Percentiles rank a stretch among this genome's conserved stretches.
These are phyloP conservation scores for Zosterops hypoxanthus DNA, from an alignment of 2,113 vertebrate genomes.

Conservation along the genomic window DNA sequence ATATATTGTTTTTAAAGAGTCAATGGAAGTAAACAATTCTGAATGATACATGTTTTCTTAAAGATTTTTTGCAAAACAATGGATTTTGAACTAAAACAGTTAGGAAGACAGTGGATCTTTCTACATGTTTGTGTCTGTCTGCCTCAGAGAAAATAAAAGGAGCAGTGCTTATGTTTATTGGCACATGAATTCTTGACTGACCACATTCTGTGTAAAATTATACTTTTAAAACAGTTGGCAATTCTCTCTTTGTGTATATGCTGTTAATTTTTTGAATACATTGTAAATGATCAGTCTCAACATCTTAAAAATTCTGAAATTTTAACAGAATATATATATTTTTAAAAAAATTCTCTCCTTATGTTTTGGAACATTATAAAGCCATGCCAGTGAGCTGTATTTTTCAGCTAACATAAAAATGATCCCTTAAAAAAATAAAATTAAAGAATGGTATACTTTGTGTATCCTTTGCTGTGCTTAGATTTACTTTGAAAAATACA, in stretches of 20 bases:
- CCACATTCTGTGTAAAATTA: not conserved
- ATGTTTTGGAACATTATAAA: not conserved
- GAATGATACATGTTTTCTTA: not conserved
- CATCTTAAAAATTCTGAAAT: not conserved
- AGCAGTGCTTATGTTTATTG: not conserved
- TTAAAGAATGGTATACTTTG: not conserved
- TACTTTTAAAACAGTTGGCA: not conserved
- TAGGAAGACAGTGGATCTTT: not conserved
- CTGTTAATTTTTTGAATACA: not conserved
- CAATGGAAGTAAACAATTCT: not conserved
- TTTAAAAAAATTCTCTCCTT: not conserved
- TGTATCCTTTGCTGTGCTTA: not conserved
- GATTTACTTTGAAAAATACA: not conserved
- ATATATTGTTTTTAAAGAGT: not conserved
- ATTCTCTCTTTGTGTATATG: not conserved
- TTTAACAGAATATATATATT: not conserved
- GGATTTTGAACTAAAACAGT: not conserved
- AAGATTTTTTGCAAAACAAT: not conserved
- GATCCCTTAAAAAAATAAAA: not conserved
- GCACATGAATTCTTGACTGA: not conserved
- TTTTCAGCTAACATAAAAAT: slow-evolving; percentile 3
- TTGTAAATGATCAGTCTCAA: not conserved
- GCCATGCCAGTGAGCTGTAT: not conserved
- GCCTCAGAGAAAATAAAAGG: not conserved
- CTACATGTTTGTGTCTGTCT: not conserved